phyloP scores from a whole-genome alignment of 2,797 vertebrate species.

The Tamandua tetradactyla region DNA sequence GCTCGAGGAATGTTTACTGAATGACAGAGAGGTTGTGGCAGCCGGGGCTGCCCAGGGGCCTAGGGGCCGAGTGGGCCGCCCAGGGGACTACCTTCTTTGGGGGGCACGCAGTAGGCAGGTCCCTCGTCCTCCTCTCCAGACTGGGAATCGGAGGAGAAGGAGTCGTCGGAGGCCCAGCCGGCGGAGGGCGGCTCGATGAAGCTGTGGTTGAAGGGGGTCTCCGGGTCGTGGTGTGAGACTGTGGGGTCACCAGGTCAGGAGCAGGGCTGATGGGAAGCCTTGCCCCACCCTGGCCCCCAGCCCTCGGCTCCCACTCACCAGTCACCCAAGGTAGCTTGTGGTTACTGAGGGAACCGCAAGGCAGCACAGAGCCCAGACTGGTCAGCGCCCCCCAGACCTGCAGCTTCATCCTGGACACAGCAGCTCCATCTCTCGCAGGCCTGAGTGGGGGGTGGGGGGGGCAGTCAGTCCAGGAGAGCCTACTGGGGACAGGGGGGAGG shows the following conservation, averaged over 20 bases:
- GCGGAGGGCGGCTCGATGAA: conserved; percentile 96
- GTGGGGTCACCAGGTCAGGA: background rate
- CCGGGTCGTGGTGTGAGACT: conserved; percentile 97
- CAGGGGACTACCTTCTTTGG: conserved; percentile 89
- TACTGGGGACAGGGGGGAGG: background rate
- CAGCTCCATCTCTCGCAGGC: conserved; percentile 82
- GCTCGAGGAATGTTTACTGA: background rate
- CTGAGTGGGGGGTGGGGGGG: conserved; percentile 77
- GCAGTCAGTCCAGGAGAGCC: background rate
- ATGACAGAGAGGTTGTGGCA: background rate
- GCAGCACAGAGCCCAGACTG: conserved; percentile 89
- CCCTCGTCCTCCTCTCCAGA: conserved; percentile 91
- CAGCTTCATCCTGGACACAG: conserved; percentile 92
- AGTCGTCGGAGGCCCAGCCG: conserved; percentile 94
- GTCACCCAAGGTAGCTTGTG: conserved; percentile 96
- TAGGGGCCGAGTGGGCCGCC: background rate
- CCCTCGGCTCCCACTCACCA: conserved; percentile 83
- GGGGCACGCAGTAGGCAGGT: conserved; percentile 92
- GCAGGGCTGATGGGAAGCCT: background rate
- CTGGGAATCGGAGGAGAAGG: conserved; percentile 91
- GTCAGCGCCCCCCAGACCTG: conserved; percentile 92
- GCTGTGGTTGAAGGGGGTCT: conserved; percentile 97
- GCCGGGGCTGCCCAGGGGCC: background rate
- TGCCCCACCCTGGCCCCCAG: background rate
- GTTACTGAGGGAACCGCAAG: conserved; percentile 90